These are phyloP conservation scores for Brachionus asplanchnoidis DNA, from an alignment of 1,140 invertebrate genomes.

Conservation along the genomic window DNA sequence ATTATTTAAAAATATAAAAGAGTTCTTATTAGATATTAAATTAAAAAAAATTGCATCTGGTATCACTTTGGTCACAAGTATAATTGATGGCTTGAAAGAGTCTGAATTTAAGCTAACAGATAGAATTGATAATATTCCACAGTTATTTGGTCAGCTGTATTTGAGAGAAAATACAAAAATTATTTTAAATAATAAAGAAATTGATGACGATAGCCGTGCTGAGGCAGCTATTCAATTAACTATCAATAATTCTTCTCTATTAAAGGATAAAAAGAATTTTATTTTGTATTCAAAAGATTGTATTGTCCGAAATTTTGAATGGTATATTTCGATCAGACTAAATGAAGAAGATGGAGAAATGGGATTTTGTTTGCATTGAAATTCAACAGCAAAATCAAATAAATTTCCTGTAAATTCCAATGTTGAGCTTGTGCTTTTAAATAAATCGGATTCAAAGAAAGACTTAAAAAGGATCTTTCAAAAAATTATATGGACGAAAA, in stretches of 20 bases:
- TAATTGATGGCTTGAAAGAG: background rate
- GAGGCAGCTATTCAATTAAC: background rate
- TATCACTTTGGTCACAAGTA: background rate
- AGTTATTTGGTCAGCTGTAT: background rate
- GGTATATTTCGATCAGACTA: background rate
- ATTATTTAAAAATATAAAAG: too few species aligned
- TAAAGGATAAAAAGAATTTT: background rate
- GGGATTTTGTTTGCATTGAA: background rate
- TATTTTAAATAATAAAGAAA: background rate
- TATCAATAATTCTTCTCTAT: background rate
- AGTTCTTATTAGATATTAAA: too few species aligned
- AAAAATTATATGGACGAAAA: background rate
- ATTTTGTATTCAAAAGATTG: background rate
- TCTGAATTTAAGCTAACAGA: background rate
- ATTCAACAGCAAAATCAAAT: background rate
- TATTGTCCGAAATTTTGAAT: background rate
- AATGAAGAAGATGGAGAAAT: background rate
- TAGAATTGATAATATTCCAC: background rate
- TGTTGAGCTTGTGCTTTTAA: background rate
- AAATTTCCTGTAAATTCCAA: background rate
- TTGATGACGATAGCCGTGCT: background rate
- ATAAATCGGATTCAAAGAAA: background rate
- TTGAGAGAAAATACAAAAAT: background rate
- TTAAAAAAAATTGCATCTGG: background rate
- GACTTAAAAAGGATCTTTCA: background rate